Evolutionary conservation across 2,888 invertebrate species (phyloP).

Genomic region (Pegoplata infirma): DNA sequence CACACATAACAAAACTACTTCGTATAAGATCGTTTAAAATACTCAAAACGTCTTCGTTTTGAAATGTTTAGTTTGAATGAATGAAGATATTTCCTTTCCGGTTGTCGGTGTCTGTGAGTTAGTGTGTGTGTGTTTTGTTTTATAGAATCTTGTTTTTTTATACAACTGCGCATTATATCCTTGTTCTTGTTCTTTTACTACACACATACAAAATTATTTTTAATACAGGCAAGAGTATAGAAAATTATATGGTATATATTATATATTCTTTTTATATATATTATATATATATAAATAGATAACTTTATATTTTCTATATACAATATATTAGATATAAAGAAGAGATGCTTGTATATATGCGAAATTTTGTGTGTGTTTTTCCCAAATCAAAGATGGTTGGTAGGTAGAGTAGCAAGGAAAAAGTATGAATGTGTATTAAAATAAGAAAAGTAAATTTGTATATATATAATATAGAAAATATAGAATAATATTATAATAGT

Average conservation of each 20-base stretch:
- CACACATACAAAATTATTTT: slow-evolving; percentile 24
- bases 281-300: slow-evolving; percentile 50
- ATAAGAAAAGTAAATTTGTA: slow-evolving; percentile 51
- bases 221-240: slow-evolving; percentile 25
- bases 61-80: slow-evolving; percentile 29
- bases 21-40: background rate
- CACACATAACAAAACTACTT: slow-evolving; percentile 24
- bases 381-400: slow-evolving; percentile 56
- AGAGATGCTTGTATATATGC: slow-evolving; percentile 41
- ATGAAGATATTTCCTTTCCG: slow-evolving; percentile 55
- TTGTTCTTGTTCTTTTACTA: slow-evolving; percentile 36
- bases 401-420: slow-evolving; percentile 34
- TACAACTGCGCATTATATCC: slow-evolving; percentile 62
- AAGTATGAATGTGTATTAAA: background rate
- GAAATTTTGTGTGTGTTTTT: slow-evolving; percentile 16
- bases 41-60: slow-evolving; percentile 57
- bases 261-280: slow-evolving; percentile 15
- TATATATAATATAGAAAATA: slow-evolving; percentile 61
- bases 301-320: slow-evolving; percentile 16
- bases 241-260: slow-evolving; percentile 63
- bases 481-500: slow-evolving; percentile 52
- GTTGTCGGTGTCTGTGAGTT: slow-evolving; percentile 26
- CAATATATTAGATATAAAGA: slow-evolving; percentile 24
- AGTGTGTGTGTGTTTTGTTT: slow-evolving; percentile 63
- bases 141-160: slow-evolving; percentile 36